These are phyloP conservation scores for Cydia pomonella DNA, from an alignment of 1,140 invertebrate species.

Conservation along the genomic window DNA sequence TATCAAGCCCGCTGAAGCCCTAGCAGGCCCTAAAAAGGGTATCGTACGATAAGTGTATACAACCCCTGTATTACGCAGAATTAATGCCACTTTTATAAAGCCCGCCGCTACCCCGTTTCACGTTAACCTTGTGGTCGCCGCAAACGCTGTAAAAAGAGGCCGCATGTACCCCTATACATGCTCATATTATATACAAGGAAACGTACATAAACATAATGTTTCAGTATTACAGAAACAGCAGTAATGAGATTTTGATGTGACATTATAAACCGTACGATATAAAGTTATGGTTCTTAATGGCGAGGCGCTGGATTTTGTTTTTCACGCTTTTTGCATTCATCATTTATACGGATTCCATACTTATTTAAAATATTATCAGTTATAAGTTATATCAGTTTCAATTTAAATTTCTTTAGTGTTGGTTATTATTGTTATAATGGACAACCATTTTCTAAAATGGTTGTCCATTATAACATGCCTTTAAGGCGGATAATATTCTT, in stretches of 20 bases:
- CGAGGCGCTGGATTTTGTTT: conserved; percentile 9
- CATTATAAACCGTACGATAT: conserved; percentile 32
- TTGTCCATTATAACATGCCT: too few species aligned
- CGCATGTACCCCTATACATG: neutral
- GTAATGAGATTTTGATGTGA: conserved; percentile 33
- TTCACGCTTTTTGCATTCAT: neutral
- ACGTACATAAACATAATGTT: conserved; percentile 23
- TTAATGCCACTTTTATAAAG: conserved; percentile 20
- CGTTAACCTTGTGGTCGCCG: neutral
- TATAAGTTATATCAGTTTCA: too few species aligned
- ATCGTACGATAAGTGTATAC: conserved; percentile 14
- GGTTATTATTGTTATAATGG: too few species aligned
- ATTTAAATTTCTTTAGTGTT: too few species aligned
- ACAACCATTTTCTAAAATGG: too few species aligned
- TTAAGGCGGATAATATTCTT: too few species aligned
- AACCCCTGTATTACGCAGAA: conserved; percentile 7
- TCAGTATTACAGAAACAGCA: conserved; percentile 15
- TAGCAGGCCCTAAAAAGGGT: conserved; percentile 12
- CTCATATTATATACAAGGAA: neutral
- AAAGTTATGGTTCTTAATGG: conserved; percentile 31
- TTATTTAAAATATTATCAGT: neutral
- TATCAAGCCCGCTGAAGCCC: neutral
- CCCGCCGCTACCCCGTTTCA: conserved; percentile 2
- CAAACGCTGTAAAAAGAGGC: conserved; percentile 13
- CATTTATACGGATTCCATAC: neutral